Base-by-base conservation (phyloP, 2,888 invertebrate species). In the Idaea straminata region DNA sequence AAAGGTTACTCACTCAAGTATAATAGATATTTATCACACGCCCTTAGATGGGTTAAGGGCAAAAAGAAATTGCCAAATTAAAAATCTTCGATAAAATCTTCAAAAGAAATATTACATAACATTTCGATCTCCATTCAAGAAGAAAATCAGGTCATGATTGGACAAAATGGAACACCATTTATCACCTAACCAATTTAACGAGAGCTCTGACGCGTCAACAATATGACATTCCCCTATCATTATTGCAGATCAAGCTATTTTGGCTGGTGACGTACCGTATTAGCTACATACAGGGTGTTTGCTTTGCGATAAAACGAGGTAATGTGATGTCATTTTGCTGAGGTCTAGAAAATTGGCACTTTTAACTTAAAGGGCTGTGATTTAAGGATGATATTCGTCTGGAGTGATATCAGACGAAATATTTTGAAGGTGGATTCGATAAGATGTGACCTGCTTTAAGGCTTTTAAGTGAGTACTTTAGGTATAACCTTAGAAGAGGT, bases 81-180 rank as follows among this genome's bases (percentile, higher is more conserved):
- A 47, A 47, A 47, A 47, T 47, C 10, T 36, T 36, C 47, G 7
- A 4, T 13, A 47, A 47, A 47, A 47, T 47, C 47, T 47, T 72
- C 62, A 58, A 61, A 60, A 64, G 61, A 68, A 64, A 66, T 64
- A 64, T 69, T 64, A 68, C n/a, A 35, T 65, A 65, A 66, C 69
- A 65, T 68, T 69, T 71, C 67, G 74, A 73, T 69, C 63, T 47
- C 16, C 62, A 47, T 47, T 47, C 47, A 47, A 47, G 13, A 47
- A 47, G 63, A 73, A 77, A 77, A 74, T 69, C 73, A 65, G 75
- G 76, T 73, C 75, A 73, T 78, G 72, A 79, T 79, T 77, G 77
- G 76, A 79, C 79, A 79, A 75, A 76, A 77, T 47, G 77, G 15
- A 59, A 16, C 59, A 59, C 59, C 59, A 59, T 59, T 59, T 25